Evolutionary conservation across 2,797 vertebrate genomes (phyloP).

Genomic region (Sebastes hubbsi): DNA sequence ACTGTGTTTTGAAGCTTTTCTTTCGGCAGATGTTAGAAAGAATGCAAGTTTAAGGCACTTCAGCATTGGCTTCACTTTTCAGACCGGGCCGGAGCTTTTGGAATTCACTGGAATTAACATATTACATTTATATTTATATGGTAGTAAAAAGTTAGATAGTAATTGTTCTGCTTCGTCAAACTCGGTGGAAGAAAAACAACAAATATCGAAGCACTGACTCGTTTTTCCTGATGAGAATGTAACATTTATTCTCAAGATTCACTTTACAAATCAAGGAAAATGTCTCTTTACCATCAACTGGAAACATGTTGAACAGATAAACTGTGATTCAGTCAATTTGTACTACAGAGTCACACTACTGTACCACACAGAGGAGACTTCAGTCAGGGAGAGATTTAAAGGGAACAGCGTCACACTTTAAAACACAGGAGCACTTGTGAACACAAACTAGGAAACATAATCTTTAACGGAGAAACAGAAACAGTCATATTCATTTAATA

Average conservation of each 20-base stretch:
- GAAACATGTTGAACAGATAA: not conserved
- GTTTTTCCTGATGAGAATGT: conserved; percentile 3
- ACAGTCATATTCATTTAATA: not conserved
- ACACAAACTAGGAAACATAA: not conserved
- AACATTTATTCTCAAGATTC: conserved; percentile 61
- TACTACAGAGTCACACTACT: not conserved
- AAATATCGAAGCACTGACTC: not conserved
- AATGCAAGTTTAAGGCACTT: too few relatives aligned
- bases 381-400: conserved; percentile 22
- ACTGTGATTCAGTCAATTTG: not conserved
- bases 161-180: not conserved
- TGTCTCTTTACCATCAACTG: not conserved
- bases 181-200: not conserved
- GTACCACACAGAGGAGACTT: not conserved
- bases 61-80: too few relatives aligned
- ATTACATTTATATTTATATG: not conserved
- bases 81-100: accelerated
- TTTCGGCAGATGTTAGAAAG: not conserved
- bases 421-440: conserved; percentile 11
- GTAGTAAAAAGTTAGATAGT: accelerated
- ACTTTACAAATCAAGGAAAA: conserved; percentile 19
- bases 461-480: not conserved
- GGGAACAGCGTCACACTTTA: conserved; percentile 14
- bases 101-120: too few relatives aligned
- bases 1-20: not conserved